Conservation (phyloP, 2,888 invertebrate species). For the Yponomeuta malinellus region DNA sequence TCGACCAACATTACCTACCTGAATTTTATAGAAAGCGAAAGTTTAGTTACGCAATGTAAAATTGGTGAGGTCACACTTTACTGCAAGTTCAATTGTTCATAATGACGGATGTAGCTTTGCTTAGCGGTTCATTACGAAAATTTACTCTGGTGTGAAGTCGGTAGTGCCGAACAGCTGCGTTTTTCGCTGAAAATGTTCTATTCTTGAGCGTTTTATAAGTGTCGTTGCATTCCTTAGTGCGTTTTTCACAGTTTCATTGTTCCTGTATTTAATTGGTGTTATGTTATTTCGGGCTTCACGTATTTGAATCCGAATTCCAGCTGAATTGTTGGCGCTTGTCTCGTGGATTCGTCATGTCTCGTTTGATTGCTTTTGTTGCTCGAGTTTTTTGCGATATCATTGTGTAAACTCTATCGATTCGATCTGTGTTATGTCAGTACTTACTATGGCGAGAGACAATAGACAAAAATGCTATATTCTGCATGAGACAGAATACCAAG, state of each 20-base stretch:
- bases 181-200: background rate
- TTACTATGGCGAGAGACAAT: background rate
- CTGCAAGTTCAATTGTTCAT: slow-evolving; percentile 43
- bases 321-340: slow-evolving; percentile 4
- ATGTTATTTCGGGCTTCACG: slow-evolving; percentile 8
- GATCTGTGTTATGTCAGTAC: background rate
- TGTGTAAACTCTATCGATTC: background rate
- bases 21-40: slow-evolving; percentile 35
- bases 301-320: slow-evolving; percentile 6
- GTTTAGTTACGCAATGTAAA: slow-evolving; percentile 40
- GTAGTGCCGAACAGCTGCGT: background rate
- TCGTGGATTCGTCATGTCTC: background rate
- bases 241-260: background rate
- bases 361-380: background rate
- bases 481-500: background rate
- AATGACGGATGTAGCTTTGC: slow-evolving; percentile 36
- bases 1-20: slow-evolving; percentile 26
- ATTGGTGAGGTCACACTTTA: slow-evolving; percentile 41
- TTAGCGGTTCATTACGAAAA: slow-evolving; percentile 18
- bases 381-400: background rate
- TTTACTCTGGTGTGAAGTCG: slow-evolving; percentile 1
- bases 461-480: background rate
- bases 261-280: background rate
- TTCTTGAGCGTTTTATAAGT: background rate
- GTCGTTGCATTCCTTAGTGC: slow-evolving; percentile 5